Evolutionary conservation across 2,113 vertebrate genomes (phyloP).

Genomic region (Axis porcinus): DNA sequence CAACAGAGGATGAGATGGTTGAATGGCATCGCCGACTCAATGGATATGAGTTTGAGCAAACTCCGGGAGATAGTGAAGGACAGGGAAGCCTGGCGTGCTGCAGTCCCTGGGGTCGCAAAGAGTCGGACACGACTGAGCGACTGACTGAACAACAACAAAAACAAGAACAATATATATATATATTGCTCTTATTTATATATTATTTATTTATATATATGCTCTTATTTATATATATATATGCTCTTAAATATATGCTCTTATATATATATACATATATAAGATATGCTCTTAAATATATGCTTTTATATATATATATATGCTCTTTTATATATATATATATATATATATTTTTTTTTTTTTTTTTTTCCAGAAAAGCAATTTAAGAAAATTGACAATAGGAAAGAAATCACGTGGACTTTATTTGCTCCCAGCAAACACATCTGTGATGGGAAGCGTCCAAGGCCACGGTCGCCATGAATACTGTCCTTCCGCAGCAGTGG

Average conservation of each 20-base stretch:
- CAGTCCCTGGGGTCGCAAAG: neutral
- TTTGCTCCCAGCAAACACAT: neutral
- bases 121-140: neutral
- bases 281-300: too few relatives aligned
- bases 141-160: neutral
- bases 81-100: neutral
- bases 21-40: neutral
- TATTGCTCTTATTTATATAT: too few relatives aligned
- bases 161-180: neutral
- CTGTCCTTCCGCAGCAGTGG: fast-evolving
- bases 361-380: neutral
- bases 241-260: too few relatives aligned
- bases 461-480: too few relatives aligned
- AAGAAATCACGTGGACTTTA: neutral
- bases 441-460: neutral
- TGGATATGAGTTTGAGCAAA: neutral
- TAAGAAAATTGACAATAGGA: neutral
- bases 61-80: neutral
- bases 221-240: too few relatives aligned
- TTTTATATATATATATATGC: neutral
- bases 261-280: too few relatives aligned
- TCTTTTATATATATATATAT: neutral
- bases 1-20: fast-evolving
- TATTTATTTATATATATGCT: too few relatives aligned
- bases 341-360: too few relatives aligned